A percentile compares a stretch with the other conserved stretches of the same genome.
Evolutionary conservation across 2,797 vertebrate species (phyloP).

Genomic region (Enteromius mattozi): DNA sequence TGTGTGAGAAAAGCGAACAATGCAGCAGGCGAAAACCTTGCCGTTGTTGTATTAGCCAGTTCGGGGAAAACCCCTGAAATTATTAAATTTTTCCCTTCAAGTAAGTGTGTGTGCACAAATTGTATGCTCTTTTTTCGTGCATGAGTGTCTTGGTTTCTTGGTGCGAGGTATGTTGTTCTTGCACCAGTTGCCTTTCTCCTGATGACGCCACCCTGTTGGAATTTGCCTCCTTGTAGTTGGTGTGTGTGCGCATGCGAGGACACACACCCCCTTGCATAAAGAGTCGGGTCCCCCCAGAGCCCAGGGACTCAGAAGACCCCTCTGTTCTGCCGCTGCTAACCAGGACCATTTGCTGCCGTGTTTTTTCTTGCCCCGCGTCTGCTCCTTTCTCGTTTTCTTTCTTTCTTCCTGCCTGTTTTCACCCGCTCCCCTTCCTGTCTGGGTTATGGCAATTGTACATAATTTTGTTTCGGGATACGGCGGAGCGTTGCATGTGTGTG

Average conservation of each 20-base stretch:
- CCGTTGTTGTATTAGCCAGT: slow-evolving; percentile 30
- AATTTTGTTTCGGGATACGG: slow-evolving; percentile 62
- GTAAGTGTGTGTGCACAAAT: slow-evolving; percentile 16
- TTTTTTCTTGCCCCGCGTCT: slow-evolving; percentile 65
- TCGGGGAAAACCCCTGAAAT: slow-evolving; percentile 40
- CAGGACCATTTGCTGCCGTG: slow-evolving; percentile 78
- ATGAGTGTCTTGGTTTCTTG: slow-evolving; percentile 25
- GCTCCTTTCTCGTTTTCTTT: slow-evolving; percentile 49
- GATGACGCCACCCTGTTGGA: slow-evolving; percentile 81
- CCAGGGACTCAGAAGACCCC: slow-evolving; percentile 65
- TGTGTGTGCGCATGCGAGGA: slow-evolving; percentile 28
- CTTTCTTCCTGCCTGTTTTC: slow-evolving; percentile 35
- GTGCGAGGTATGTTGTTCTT: slow-evolving; percentile 62
- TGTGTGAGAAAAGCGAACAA: slow-evolving; percentile 9
- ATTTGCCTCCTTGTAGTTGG: slow-evolving; percentile 76
- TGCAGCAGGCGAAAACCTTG: neutral
- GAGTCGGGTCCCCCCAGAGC: slow-evolving; percentile 59
- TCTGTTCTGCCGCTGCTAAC: slow-evolving; percentile 72
- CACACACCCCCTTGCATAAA: slow-evolving; percentile 46
- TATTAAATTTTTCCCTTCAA: slow-evolving; percentile 1
- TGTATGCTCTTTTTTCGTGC: slow-evolving; percentile 25
- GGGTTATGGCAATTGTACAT: slow-evolving; percentile 65
- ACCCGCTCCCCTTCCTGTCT: slow-evolving; percentile 64
- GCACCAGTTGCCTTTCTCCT: slow-evolving; percentile 73
- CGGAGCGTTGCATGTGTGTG: slow-evolving; percentile 52